Evolutionary conservation across 1,140 invertebrate genomes (phyloP), one percentile per base, ranked within the genome.

Genomic region (Brachionus asplanchnoidis): DNA sequence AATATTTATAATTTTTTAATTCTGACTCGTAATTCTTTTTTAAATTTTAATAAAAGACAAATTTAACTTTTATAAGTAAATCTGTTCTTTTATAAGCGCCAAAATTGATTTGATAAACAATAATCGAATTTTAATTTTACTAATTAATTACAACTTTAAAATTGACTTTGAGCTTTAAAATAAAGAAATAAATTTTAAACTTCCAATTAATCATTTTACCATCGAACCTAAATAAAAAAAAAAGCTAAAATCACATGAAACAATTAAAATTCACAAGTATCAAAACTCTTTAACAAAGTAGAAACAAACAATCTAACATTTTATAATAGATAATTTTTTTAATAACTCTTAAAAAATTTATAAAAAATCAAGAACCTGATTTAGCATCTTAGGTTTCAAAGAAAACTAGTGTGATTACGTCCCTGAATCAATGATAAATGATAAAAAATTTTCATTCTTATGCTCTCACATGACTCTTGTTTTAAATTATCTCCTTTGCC

Each of bases 361-460:
- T 36, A 36, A 36, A 36, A 77, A 46, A 46, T 77, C 40, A 77
- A 77, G 73, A 77, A 77, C 73, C 73, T 77, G 73, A 77, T 77
- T 73, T 20, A 20, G 9, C 17, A 42, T 73, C 28, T 73, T 73
- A 42, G 20, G 40, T 73, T 77, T 77, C 73, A 77, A 36, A 50
- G 28, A 32, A 28, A 32, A 65, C 9, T 65, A 60, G 53, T 60
- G 53, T 60, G 53, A 60, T 60, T 60, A 20, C 53, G 17, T 60
- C 53, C 53, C 53, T 60, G 53, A 60, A 68, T 32, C 32, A 68
- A 32, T 28, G 66, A 68, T 42, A 73, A 40, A 20, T 40, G 36
- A 73, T 73, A 40, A 73, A 73, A 70, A 42, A 12, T 5, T 42
- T 40, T 73, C 40, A 40, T 42, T 73, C 68, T 42, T 46, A 20